Evolutionary conservation across 2,888 invertebrate species (phyloP).

Genomic region (Agapetus fuscipes): DNA sequence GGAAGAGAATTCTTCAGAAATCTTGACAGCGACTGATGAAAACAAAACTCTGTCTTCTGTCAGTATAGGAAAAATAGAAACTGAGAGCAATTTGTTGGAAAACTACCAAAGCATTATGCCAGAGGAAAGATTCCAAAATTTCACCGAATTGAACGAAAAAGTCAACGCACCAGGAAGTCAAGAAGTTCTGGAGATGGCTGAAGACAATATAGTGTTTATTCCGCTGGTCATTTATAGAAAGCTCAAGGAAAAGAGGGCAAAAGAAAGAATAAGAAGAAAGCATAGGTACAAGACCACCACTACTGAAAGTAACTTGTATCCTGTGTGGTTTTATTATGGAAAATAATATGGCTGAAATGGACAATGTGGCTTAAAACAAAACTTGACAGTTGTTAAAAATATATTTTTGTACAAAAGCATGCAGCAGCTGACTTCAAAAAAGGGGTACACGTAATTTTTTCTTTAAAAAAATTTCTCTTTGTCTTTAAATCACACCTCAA

Average conservation of each 20-base stretch:
- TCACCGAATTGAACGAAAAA: neutral
- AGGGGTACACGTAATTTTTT: too few species aligned
- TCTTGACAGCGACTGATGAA: neutral
- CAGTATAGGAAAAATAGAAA: neutral
- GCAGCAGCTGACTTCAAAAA: too few species aligned
- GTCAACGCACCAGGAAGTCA: neutral
- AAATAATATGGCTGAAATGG: neutral
- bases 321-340: neutral
- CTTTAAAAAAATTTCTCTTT: too few species aligned
- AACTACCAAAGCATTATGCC: neutral
- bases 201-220: constrained; percentile 15
- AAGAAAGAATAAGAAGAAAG: neutral
- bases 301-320: neutral
- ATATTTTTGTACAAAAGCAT: too few species aligned
- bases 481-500: too few species aligned
- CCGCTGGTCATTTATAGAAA: constrained; percentile 18
- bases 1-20: too few species aligned
- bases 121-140: neutral
- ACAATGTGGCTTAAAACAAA: too few species aligned
- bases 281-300: too few species aligned
- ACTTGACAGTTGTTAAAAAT: too few species aligned
- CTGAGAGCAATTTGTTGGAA: neutral
- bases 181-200: constrained; percentile 15
- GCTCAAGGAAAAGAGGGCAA: constrained; percentile 3
- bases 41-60: neutral